phyloP scores from a whole-genome alignment of 2,113 vertebrate genomes.

The Hystrix brachyura region DNA sequence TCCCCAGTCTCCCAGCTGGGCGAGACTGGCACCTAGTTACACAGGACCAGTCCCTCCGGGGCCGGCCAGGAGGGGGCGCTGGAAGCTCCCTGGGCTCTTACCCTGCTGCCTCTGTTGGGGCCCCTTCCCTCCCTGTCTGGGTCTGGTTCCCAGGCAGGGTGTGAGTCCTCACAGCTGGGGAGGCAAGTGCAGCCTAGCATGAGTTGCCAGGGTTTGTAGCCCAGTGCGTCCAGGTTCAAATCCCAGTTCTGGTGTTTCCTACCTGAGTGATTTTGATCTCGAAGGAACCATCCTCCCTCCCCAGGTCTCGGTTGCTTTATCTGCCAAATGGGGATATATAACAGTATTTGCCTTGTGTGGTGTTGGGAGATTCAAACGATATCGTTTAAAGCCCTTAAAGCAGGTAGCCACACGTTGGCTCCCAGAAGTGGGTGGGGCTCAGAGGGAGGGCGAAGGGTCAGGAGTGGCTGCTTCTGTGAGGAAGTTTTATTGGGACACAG shows the following conservation, averaged over 20 bases:
- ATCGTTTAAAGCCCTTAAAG: not conserved
- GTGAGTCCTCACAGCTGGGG: not conserved
- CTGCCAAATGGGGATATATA: not conserved
- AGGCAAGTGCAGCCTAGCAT: accelerated
- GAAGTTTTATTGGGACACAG: not conserved
- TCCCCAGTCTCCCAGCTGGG: not conserved
- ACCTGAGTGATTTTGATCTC: not conserved
- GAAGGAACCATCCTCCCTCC: not conserved
- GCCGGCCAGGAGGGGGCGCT: not conserved
- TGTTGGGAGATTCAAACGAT: not conserved
- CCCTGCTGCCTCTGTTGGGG: not conserved
- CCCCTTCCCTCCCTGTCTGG: not conserved
- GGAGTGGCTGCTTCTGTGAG: not conserved
- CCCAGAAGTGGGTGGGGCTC: not conserved
- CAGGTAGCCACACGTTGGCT: not conserved
- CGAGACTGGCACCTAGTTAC: not conserved
- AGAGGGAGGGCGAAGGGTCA: not conserved
- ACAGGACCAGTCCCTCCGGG: not conserved
- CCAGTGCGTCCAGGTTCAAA: accelerated
- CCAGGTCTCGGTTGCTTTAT: not conserved
- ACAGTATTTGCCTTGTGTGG: not conserved
- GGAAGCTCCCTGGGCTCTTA: no score
- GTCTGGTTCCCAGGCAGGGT: not conserved
- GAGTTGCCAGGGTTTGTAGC: not conserved
- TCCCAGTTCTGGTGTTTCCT: not conserved